phyloP scores from a whole-genome alignment of 1,140 invertebrate species.

The Arion vulgaris region DNA sequence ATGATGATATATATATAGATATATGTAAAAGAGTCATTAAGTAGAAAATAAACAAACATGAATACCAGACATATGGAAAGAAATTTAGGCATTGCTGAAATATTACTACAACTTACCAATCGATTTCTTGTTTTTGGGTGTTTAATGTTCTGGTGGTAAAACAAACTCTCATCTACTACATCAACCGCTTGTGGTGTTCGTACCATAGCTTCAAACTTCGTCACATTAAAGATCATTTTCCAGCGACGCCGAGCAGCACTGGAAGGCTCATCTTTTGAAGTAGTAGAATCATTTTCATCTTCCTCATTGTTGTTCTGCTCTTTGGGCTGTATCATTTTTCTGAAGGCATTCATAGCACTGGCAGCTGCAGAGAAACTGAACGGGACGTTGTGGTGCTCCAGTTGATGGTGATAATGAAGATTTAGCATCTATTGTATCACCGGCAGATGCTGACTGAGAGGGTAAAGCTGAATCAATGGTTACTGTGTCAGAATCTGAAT shows the following conservation, averaged over 20 bases:
- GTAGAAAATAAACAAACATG: background rate
- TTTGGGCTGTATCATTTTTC: constrained; percentile 37
- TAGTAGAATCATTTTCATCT: background rate
- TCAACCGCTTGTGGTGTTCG: constrained; percentile 47
- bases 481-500: constrained; percentile 25
- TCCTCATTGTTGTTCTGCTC: constrained; percentile 50
- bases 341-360: constrained; percentile 37
- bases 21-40: no score
- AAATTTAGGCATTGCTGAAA: no score
- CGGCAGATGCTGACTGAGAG: background rate
- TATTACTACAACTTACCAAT: constrained; percentile 31
- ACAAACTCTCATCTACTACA: constrained; percentile 38
- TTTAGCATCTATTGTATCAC: background rate
- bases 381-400: background rate
- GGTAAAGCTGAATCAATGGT: background rate
- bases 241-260: constrained; percentile 50
- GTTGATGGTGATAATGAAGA: background rate
- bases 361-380: constrained; percentile 30
- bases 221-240: constrained; percentile 62
- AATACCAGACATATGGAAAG: no score
- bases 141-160: constrained; percentile 36
- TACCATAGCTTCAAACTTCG: constrained; percentile 61
- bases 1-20: no score
- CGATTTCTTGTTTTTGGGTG: constrained; percentile 4
- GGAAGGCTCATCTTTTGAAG: background rate